Percentiles rank a stretch among this genome's conserved stretches.
phyloP scores from a whole-genome alignment of 2,113 vertebrate species.

The Toxotes chatareus region DNA sequence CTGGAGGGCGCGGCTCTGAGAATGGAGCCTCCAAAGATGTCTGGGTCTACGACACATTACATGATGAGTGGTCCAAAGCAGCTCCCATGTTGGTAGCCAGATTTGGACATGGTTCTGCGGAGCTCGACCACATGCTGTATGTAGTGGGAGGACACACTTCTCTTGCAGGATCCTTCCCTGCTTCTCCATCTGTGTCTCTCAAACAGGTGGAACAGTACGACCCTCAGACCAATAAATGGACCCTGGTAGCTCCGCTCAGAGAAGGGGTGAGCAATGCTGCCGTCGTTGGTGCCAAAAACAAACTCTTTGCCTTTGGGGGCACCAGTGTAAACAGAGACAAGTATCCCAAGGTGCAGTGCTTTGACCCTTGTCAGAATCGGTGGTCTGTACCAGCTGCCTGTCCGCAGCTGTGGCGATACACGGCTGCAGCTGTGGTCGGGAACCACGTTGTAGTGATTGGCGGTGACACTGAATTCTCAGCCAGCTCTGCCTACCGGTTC shows the following conservation, averaged over 20 bases:
- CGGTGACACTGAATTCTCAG: slow-evolving; percentile 88
- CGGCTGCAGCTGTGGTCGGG: slow-evolving; percentile 86
- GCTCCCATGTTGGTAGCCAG: slow-evolving; percentile 87
- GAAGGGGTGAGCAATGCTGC: slow-evolving; percentile 91
- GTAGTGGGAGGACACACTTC: slow-evolving; percentile 90
- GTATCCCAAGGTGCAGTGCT: slow-evolving; percentile 89
- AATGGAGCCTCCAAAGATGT: slow-evolving; percentile 89
- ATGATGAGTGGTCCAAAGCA: slow-evolving; percentile 90
- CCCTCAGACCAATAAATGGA: slow-evolving; percentile 89
- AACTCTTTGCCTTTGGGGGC: slow-evolving; percentile 89
- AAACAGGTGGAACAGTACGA: slow-evolving; percentile 91
- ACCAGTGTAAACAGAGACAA: slow-evolving; percentile 89
- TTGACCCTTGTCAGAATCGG: slow-evolving; percentile 86
- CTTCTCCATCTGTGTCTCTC: slow-evolving; percentile 88
- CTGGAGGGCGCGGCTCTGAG: slow-evolving; percentile 87
- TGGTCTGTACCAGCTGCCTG: slow-evolving; percentile 86
- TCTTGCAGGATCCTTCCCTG: slow-evolving; percentile 86
- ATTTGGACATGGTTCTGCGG: slow-evolving; percentile 88
- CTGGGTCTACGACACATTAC: slow-evolving; percentile 89
- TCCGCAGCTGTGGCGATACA: slow-evolving; percentile 90
- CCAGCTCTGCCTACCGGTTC: slow-evolving; percentile 89
- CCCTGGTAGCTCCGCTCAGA: slow-evolving; percentile 86
- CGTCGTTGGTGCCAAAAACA: slow-evolving; percentile 88
- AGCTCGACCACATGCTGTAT: slow-evolving; percentile 86
- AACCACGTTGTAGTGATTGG: slow-evolving; percentile 88